Percentiles rank a stretch among this genome's conserved stretches.
phyloP scores from a whole-genome alignment of 2,888 invertebrate species.

The Monoplex corrugatus region DNA sequence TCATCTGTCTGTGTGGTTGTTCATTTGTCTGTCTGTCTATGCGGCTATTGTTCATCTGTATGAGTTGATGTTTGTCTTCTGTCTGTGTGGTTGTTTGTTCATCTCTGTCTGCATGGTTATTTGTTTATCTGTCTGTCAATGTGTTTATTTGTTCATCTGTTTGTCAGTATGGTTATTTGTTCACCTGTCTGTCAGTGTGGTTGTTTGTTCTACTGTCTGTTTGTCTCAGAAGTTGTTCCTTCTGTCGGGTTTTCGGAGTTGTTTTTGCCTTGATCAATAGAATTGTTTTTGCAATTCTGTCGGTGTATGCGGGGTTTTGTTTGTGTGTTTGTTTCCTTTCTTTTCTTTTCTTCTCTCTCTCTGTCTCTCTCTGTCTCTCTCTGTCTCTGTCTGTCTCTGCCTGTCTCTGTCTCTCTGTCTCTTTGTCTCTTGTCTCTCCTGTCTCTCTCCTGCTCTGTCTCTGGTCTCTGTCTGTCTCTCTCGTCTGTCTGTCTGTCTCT shows the following conservation, averaged over 20 bases:
- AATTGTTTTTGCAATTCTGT: not conserved
- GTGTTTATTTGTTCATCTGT: not conserved
- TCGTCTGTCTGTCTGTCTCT: not conserved
- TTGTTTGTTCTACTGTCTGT: not conserved
- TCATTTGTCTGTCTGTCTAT: not conserved
- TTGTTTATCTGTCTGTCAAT: not conserved
- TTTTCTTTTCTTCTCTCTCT: too few relatives aligned
- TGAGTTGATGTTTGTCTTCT: not conserved
- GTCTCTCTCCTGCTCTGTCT: too few relatives aligned
- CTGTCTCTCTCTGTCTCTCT: too few relatives aligned
- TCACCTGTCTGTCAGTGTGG: not conserved
- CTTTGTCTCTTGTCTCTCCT: too few relatives aligned
- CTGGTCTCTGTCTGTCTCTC: too few relatives aligned
- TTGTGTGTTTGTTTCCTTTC: too few relatives aligned
- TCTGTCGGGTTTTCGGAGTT: too few relatives aligned
- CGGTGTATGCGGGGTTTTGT: not conserved
- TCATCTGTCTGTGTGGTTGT: not conserved
- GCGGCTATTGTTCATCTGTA: not conserved
- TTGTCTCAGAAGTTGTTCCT: too few relatives aligned
- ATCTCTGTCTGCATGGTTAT: not conserved
- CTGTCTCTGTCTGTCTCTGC: too few relatives aligned
- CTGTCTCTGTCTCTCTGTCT: too few relatives aligned
- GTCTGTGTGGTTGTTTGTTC: not conserved
- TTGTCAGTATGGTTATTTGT: not conserved
- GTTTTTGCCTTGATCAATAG: not conserved